Conservation (phyloP, 2,888 invertebrate species). For the Odiellus spinosus region DNA sequence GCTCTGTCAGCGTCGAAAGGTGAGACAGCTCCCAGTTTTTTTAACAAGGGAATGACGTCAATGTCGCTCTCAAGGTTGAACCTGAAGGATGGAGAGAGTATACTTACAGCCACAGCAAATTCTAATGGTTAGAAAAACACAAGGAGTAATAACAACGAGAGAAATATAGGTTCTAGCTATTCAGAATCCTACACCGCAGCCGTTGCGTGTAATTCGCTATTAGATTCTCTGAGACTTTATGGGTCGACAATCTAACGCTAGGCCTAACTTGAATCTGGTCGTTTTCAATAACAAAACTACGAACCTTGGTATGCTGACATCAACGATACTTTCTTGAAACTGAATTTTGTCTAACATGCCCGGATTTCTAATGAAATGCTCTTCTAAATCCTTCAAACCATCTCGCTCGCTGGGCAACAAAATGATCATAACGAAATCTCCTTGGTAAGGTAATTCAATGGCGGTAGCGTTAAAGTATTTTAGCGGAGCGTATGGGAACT, state of each 20-base stretch:
- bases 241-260: no score
- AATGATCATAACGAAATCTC: conserved; percentile 41
- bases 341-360: conserved; percentile 2
- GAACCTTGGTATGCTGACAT: conserved; percentile 16
- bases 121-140: no score
- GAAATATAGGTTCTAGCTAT: no score
- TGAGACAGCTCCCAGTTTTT: conserved; percentile 7
- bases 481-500: conserved; percentile 20
- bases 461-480: conserved; percentile 8
- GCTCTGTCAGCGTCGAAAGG: conserved; percentile 9
- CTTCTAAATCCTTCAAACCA: conserved; percentile 16
- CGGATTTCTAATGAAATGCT: background rate
- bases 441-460: conserved; percentile 19
- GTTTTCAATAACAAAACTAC: background rate
- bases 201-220: no score
- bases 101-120: no score
- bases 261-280: no score
- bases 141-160: no score
- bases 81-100: no score
- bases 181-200: no score
- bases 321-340: conserved; percentile 10
- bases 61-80: conserved; percentile 17
- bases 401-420: conserved; percentile 39
- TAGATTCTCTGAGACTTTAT: no score
- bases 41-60: conserved; percentile 12